Percentiles rank a stretch among this genome's conserved stretches.
Conservation (phyloP, 2,888 invertebrate species). For the Nemapogon koenigi region DNA sequence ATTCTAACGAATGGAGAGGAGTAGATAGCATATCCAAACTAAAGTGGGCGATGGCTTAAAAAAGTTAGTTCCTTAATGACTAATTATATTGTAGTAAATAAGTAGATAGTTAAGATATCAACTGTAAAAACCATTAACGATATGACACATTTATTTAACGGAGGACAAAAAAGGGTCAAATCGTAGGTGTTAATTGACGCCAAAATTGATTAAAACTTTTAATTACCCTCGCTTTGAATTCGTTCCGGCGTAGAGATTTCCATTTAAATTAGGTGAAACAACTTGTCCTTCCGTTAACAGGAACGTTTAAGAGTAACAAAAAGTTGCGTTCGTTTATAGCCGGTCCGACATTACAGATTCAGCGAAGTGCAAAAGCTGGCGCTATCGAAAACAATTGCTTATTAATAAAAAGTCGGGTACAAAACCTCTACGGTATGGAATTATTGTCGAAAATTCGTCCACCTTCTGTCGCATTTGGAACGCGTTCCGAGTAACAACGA, state of each 20-base stretch:
- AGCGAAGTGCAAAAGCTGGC: slow-evolving; percentile 57
- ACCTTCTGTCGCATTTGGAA: not conserved
- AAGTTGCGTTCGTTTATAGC: slow-evolving; percentile 31
- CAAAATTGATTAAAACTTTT: slow-evolving; percentile 8
- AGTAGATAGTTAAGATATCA: not conserved
- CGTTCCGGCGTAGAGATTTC: slow-evolving; percentile 38
- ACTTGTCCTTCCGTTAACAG: slow-evolving; percentile 23
- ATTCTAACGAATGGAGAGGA: no score
- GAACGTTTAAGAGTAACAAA: slow-evolving; percentile 21
- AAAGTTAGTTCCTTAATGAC: no score
- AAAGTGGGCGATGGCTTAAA: no score
- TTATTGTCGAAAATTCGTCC: not conserved
- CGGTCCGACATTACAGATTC: slow-evolving; percentile 43
- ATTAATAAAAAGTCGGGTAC: slow-evolving; percentile 32
- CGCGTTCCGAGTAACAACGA: not conserved
- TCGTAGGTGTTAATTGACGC: slow-evolving; percentile 7
- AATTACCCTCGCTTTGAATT: slow-evolving; percentile 21
- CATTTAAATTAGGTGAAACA: slow-evolving; percentile 49
- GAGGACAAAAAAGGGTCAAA: slow-evolving; percentile 4
- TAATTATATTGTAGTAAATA: no score
- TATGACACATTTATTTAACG: not conserved
- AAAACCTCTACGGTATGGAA: not conserved
- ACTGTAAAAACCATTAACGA: not conserved
- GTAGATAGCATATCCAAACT: no score
- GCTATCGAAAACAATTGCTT: slow-evolving; percentile 43